phyloP scores from a whole-genome alignment of 2,888 invertebrate genomes.

The Dryomyza anilis region DNA sequence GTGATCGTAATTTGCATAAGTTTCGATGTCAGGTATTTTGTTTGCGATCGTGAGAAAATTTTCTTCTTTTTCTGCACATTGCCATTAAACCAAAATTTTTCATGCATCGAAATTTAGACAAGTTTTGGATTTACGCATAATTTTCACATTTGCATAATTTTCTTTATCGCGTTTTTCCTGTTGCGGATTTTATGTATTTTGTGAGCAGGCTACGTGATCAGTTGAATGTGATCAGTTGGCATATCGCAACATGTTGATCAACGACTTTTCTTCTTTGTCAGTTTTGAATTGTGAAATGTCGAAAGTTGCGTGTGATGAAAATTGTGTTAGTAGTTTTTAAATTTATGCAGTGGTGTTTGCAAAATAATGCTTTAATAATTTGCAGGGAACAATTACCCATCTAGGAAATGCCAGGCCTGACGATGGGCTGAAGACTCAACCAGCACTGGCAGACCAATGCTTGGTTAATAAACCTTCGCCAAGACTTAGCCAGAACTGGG shows the following conservation, averaged over 20 bases:
- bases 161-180: neutral
- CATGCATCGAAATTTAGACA: neutral
- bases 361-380: too few species aligned
- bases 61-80: constrained; percentile 7
- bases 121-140: neutral
- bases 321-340: too few species aligned
- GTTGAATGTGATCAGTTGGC: neutral
- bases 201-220: constrained; percentile 12
- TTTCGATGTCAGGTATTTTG: constrained; percentile 14
- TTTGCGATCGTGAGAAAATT: constrained; percentile 32
- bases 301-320: too few species aligned
- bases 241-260: neutral
- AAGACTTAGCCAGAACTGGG: too few species aligned
- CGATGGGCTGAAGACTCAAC: too few species aligned
- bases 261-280: neutral
- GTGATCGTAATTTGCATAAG: constrained; percentile 22
- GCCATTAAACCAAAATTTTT: neutral
- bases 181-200: neutral
- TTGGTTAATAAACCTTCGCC: too few species aligned
- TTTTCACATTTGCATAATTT: constrained; percentile 32
- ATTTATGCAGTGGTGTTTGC: too few species aligned
- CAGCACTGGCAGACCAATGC: too few species aligned
- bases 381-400: too few species aligned
- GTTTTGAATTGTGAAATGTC: too few species aligned
- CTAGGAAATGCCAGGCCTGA: too few species aligned